phyloP scores from a whole-genome alignment of 2,797 vertebrate species.

The Thunnus albacares region DNA sequence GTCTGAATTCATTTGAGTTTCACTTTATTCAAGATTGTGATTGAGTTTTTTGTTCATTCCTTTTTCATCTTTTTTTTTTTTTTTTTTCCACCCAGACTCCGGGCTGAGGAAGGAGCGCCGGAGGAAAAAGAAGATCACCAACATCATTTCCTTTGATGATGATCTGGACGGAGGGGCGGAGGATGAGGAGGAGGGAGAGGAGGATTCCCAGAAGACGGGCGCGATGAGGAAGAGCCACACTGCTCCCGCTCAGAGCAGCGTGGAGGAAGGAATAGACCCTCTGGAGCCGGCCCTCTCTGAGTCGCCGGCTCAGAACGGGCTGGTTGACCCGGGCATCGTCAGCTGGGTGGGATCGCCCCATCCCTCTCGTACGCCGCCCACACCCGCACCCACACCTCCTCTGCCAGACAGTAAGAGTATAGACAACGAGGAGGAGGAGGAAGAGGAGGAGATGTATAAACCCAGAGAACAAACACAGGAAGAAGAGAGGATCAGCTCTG shows the following conservation, averaged over 20 bases:
- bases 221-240: constrained; percentile 78
- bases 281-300: constrained; percentile 63
- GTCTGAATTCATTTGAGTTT: constrained; percentile 20
- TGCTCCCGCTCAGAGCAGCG: constrained; percentile 82
- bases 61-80: constrained; percentile 16
- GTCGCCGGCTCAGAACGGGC: constrained; percentile 78
- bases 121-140: constrained; percentile 96
- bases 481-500: constrained; percentile 69
- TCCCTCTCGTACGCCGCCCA: constrained; percentile 57
- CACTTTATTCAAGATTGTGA: constrained; percentile 7
- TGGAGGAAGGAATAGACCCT: constrained; percentile 89
- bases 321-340: constrained; percentile 68
- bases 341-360: constrained; percentile 82
- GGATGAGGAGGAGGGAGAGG: constrained; percentile 86
- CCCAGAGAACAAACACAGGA: constrained; percentile 71
- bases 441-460: constrained; percentile 85
- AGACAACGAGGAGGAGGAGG: constrained; percentile 86
- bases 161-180: constrained; percentile 89
- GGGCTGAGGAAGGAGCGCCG: constrained; percentile 92
- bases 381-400: constrained; percentile 40
- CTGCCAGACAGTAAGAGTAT: constrained; percentile 79
- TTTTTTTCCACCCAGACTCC: constrained; percentile 83
- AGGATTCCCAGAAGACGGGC: constrained; percentile 72
- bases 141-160: constrained; percentile 98
- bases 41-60: constrained; percentile 19